Base-by-base conservation (phyloP, 2,797 vertebrate species). In the Serranus cabrilla region DNA sequence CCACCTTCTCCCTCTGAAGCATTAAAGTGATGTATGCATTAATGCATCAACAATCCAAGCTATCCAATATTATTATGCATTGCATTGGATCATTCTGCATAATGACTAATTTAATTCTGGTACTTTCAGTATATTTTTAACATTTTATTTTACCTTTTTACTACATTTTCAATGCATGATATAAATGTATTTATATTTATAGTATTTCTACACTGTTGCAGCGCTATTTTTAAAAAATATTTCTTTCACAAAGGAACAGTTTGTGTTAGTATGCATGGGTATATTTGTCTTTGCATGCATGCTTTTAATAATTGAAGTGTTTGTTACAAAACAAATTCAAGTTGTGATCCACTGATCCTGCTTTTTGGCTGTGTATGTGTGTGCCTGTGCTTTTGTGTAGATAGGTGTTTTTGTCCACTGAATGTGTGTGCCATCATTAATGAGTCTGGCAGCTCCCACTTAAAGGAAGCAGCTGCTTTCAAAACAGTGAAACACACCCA, bases 401-500 rank as follows among this genome's bases (percentile, higher is more conserved):
- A 27, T 39, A 14, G 16, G 27, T 64, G 57, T 50, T 40, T 75
- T 70, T 52, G 20, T 39, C 46, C 20, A 56, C 45, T 16, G 37
- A 50, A 16, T 46, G 25, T 57, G 10, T 60, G 49, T 18, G 16
- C 20, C 54, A 57, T 64, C 37, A 52, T 69, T 51, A 73, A 85
- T 83, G 72, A 76, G 50, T 43, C 54, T 76, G 61, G 34, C 61
- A 74, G 78, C 51, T 73, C 40, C 37, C 21, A 18, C 39, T 61
- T 31, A 20, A 40, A 65, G n/a, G 51, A 76, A 73, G 71, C 46
- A 70, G 58, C 58, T 71, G 45, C 43, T 77, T 74, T 79, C 11
- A 73, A 75, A 83, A 58, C 49, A 65, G 49, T 54, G 46, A 75
- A 76, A 74, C 73, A 75, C 74, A 42, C 66, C 66, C 54, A 51